Conservation (phyloP, 2,113 vertebrate genomes). For the Blennius ocellaris region DNA sequence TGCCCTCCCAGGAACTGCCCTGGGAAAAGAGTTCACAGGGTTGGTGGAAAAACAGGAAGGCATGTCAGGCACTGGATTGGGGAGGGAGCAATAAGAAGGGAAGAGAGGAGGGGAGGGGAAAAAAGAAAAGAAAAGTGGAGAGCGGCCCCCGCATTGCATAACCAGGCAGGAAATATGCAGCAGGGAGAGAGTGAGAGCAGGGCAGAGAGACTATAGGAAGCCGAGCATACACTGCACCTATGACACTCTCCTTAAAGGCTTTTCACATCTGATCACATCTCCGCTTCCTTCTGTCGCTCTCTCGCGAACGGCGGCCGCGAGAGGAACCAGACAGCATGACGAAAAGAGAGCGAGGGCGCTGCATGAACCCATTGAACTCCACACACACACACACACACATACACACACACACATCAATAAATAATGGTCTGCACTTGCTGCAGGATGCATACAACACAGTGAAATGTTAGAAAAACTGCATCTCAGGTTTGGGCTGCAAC, state of each 20-base stretch:
- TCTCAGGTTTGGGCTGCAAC: slow-evolving; percentile 8
- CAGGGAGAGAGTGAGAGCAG: slow-evolving; percentile 19
- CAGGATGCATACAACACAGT: slow-evolving; percentile 50
- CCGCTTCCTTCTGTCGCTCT: slow-evolving; percentile 27
- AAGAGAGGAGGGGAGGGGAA: background rate
- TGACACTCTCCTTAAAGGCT: slow-evolving; percentile 66
- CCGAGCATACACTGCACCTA: slow-evolving; percentile 53
- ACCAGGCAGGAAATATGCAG: slow-evolving; percentile 77
- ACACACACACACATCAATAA: slow-evolving; percentile 64
- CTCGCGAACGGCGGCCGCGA: slow-evolving; percentile 11
- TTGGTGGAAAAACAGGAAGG: slow-evolving; percentile 79
- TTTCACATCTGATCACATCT: slow-evolving; percentile 68
- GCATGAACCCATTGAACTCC: slow-evolving; percentile 63
- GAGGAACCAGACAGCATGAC: slow-evolving; percentile 53
- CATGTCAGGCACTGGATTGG: slow-evolving; percentile 63
- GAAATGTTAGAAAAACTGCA: slow-evolving; percentile 23
- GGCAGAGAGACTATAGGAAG: slow-evolving; percentile 36
- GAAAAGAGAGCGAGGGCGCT: slow-evolving; percentile 29
- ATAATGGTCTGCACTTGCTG: slow-evolving; percentile 53
- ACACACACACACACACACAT: slow-evolving; percentile 31
- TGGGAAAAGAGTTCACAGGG: slow-evolving; percentile 74
- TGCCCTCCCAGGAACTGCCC: slow-evolving; percentile 40
- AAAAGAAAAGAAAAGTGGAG: slow-evolving; percentile 31
- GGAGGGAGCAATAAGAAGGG: slow-evolving; percentile 46
- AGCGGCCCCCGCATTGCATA: slow-evolving; percentile 77